phyloP scores from a whole-genome alignment of 2,113 vertebrate species.

The Protobothrops flavoviridis region DNA sequence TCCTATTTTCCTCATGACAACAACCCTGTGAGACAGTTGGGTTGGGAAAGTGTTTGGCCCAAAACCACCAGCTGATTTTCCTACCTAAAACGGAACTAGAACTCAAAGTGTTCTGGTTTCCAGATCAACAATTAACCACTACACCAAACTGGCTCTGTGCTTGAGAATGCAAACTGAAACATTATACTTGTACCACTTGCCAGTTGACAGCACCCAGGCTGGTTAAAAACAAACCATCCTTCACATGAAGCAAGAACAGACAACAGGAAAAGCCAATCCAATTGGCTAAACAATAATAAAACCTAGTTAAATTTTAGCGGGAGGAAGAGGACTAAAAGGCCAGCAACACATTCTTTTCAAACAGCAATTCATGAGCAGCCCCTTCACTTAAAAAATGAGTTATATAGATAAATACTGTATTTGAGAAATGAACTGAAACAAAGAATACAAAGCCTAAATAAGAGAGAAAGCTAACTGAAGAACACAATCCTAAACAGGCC shows the following conservation, averaged over 20 bases:
- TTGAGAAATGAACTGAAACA: neutral
- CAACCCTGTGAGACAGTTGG: neutral
- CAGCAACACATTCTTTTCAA: neutral
- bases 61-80: neutral
- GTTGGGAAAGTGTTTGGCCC: neutral
- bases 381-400: too few relatives aligned
- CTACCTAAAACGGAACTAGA: neutral
- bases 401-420: neutral
- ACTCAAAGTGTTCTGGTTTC: neutral
- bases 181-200: neutral
- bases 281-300: slow-evolving; percentile 23
- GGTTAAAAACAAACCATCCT: neutral
- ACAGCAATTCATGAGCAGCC: neutral
- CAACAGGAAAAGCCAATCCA: neutral
- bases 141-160: neutral
- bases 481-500: neutral
- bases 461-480: neutral
- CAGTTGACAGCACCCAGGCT: neutral
- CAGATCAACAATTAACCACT: neutral
- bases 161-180: neutral
- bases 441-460: neutral
- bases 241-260: neutral
- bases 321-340: neutral
- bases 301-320: neutral
- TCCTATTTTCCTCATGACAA: neutral